phyloP scores from a whole-genome alignment of 2,113 vertebrate species.

The Nyctereutes procyonoides region DNA sequence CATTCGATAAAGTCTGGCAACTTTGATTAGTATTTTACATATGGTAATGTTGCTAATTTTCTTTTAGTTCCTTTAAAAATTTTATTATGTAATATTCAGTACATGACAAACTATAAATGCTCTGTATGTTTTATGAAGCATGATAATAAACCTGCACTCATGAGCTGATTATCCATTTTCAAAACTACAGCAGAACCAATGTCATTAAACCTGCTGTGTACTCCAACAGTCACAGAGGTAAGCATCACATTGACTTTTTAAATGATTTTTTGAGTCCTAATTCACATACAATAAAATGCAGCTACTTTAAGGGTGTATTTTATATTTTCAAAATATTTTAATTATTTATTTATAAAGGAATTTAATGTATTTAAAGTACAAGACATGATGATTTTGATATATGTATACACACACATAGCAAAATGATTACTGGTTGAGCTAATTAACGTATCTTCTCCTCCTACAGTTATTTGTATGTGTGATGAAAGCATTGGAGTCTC shows the following conservation, averaged over 20 bases:
- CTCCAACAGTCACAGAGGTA: not conserved
- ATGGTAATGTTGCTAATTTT: not conserved
- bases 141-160: not conserved
- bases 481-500: not conserved
- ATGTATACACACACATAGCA: not conserved
- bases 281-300: not conserved
- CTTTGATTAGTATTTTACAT: not conserved
- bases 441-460: not conserved
- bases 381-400: not conserved
- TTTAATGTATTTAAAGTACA: not conserved
- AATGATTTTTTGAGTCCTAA: not conserved
- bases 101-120: not conserved
- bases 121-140: not conserved
- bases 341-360: not conserved
- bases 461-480: not conserved
- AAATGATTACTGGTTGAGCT: not conserved
- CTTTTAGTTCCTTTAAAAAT: conserved; percentile 2
- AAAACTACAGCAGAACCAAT: not conserved
- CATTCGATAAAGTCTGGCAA: not conserved
- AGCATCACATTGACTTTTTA: not conserved
- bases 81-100: not conserved
- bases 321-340: not conserved
- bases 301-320: not conserved
- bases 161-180: not conserved
- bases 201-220: not conserved